phyloP scores from a whole-genome alignment of 2,888 invertebrate species.

The Helleia helle region DNA sequence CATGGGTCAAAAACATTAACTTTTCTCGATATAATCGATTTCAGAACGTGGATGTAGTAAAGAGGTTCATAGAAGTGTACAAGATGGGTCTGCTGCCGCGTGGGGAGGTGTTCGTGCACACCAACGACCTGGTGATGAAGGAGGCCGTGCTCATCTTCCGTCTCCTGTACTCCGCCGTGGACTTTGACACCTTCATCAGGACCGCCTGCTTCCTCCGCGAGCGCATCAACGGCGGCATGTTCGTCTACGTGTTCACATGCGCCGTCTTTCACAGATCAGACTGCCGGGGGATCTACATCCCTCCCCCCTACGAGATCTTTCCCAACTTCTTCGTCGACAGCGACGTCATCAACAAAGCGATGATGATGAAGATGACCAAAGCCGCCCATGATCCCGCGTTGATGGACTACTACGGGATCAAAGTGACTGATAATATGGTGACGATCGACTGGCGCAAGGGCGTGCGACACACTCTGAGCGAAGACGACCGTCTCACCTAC shows the following conservation, averaged over 20 bases:
- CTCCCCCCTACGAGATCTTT: slow-evolving; percentile 84
- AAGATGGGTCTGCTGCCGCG: slow-evolving; percentile 74
- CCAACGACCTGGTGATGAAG: slow-evolving; percentile 73
- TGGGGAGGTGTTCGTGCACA: slow-evolving; percentile 75
- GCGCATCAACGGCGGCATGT: slow-evolving; percentile 81
- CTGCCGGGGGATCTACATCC: slow-evolving; percentile 77
- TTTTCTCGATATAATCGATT: no score
- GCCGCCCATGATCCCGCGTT: slow-evolving; percentile 68
- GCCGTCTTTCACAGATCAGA: slow-evolving; percentile 80
- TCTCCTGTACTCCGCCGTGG: slow-evolving; percentile 77
- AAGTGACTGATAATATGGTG: slow-evolving; percentile 68
- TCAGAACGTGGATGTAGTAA: slow-evolving; percentile 74
- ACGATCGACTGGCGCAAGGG: slow-evolving; percentile 81
- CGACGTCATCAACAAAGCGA: slow-evolving; percentile 79
- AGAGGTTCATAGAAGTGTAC: slow-evolving; percentile 70
- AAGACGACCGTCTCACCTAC: slow-evolving; percentile 78
- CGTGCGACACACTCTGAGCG: slow-evolving; percentile 67
- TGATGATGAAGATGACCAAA: slow-evolving; percentile 76
- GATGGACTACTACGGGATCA: slow-evolving; percentile 63
- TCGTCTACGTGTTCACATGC: slow-evolving; percentile 79
- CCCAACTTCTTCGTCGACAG: slow-evolving; percentile 84
- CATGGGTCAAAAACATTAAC: no score
- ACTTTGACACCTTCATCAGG: slow-evolving; percentile 79
- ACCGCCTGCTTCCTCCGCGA: slow-evolving; percentile 81
- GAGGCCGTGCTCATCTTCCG: slow-evolving; percentile 77